Base-by-base conservation (phyloP, 2,113 vertebrate genomes). In the Petrocephalus microphthalmus region DNA sequence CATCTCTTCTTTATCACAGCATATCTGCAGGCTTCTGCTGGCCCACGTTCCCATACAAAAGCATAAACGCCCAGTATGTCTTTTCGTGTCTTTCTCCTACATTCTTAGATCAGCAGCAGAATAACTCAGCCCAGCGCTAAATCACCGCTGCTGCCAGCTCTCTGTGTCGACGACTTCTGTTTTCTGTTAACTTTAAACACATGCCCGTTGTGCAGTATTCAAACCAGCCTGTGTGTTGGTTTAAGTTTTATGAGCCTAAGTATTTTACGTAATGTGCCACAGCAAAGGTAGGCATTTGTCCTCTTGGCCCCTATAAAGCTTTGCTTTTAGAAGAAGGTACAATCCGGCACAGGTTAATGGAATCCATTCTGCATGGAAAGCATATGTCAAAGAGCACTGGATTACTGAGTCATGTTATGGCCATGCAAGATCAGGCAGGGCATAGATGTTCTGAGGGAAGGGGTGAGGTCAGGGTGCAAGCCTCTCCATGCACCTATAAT, bases 161-260 rank as follows among this genome's bases (percentile, higher is more conserved):
- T 45, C 45, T 84, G 51, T 52, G 25, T 53, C 29, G 5, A 19
- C n/a, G 1, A 33, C 22, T 54, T 85, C 84, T 53, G 84, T 53
- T 85, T 54, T 54, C 84, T 53, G 84, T 85, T 52, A 86, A 86
- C 33, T 60, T 64, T 45, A 52, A 42, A 86, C 29, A 42, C 53
- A 60, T 86, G 85, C 37, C 57, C 42, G 56, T 45, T n/a, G 47
- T 64, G 85, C 22, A 57, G 20, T 42, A 86, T 57, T 64, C 29
- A 29, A 22, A 8, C 7, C 33, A 60, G 37, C 33, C 53, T 60
- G 29, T 86, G 29, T 54, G 20, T 54, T 85, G 52, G 52, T 47
- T 49, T 64, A 52, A 42, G 53, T 85, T 85, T 60, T 86, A 86
- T 60, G 56, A 86, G 53, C 56, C 56, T 56, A 57, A 60, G 53